A percentile compares a stretch with the other conserved stretches of the same genome.
phyloP scores from a whole-genome alignment of 1,140 invertebrate genomes.

The Habropoda laboriosa region DNA sequence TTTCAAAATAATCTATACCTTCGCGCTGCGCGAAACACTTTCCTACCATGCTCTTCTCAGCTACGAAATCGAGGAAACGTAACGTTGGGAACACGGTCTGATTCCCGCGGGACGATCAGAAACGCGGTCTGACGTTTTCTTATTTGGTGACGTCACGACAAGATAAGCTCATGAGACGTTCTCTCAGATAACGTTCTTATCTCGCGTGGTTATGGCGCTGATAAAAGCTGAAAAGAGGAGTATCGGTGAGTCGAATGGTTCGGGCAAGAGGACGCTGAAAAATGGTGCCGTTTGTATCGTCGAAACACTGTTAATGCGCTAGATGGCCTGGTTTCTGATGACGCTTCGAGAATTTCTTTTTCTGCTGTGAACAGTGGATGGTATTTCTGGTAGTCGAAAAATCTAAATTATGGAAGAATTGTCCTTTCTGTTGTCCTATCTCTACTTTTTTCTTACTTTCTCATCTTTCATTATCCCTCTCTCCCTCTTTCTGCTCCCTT shows the following conservation, averaged over 20 bases:
- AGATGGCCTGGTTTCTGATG: background rate
- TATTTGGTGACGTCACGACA: constrained; percentile 39
- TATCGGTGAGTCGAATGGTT: constrained; percentile 46
- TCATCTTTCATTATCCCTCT: no score
- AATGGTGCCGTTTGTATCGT: constrained; percentile 31
- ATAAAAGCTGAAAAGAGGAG: constrained; percentile 44
- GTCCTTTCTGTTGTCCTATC: no score
- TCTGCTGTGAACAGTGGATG: no score
- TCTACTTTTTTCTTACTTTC: no score
- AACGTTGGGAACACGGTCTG: no score
- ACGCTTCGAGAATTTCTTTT: background rate
- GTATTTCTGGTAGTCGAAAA: no score
- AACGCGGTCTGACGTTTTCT: background rate
- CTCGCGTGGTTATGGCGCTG: constrained; percentile 47
- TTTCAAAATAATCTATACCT: no score
- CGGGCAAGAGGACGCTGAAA: constrained; percentile 35
- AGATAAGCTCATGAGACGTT: constrained; percentile 43
- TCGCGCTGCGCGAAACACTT: no score
- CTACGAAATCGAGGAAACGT: background rate
- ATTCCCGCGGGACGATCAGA: background rate
- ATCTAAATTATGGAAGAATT: no score
- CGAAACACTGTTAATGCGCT: constrained; percentile 1
- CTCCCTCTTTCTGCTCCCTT: no score
- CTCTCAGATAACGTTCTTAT: constrained; percentile 33
- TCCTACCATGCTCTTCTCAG: background rate